phyloP scores from a whole-genome alignment of 2,113 vertebrate species.

The Accipiter virgatus region DNA sequence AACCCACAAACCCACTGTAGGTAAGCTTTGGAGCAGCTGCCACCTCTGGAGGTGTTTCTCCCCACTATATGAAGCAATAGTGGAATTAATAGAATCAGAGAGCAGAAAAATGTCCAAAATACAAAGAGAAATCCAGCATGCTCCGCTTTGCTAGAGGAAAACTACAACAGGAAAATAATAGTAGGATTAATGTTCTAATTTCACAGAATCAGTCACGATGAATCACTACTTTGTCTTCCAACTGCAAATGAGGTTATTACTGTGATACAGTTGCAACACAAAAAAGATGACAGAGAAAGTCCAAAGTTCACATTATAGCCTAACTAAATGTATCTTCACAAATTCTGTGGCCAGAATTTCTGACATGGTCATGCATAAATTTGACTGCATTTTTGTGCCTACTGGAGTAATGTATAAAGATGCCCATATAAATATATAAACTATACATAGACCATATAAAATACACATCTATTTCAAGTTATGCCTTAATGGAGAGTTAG shows the following conservation, averaged over 20 bases:
- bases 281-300: background rate
- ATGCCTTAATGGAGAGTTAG: background rate
- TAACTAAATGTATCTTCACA: background rate
- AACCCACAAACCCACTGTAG: background rate
- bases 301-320: rapidly evolving
- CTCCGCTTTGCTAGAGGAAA: background rate
- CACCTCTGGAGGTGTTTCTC: background rate
- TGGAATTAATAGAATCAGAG: background rate
- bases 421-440: background rate
- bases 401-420: background rate
- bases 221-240: background rate
- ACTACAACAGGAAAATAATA: background rate
- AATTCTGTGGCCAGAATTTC: background rate
- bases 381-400: background rate
- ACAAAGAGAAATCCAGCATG: background rate
- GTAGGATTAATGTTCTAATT: background rate
- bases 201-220: background rate
- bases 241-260: background rate
- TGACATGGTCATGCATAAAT: background rate
- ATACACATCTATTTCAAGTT: background rate
- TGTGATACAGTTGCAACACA: background rate
- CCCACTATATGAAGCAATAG: background rate
- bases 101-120: background rate
- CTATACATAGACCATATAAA: background rate
- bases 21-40: background rate